Conservation (phyloP, 2,113 vertebrate genomes). For the Anhinga anhinga region DNA sequence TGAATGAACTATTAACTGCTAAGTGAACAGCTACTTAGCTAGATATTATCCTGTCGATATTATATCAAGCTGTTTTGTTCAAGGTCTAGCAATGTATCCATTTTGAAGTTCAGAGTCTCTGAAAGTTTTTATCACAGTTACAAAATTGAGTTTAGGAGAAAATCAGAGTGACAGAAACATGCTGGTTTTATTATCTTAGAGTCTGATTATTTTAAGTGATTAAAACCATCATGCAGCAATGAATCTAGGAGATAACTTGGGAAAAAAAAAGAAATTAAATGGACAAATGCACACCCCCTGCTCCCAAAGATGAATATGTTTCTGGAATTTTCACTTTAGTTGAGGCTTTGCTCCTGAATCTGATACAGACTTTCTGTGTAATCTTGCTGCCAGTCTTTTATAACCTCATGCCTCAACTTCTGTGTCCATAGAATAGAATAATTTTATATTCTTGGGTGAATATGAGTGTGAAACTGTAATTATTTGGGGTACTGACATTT, state of each 20-base stretch:
- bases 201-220: not conserved
- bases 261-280: not conserved
- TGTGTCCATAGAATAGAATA: not conserved
- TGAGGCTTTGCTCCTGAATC: not conserved
- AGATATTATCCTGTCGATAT: not conserved
- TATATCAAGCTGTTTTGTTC: not conserved
- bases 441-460: not conserved
- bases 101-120: not conserved
- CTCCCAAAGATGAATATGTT: not conserved
- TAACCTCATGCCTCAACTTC: not conserved
- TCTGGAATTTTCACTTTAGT: not conserved
- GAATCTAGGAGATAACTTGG: not conserved
- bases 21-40: not conserved
- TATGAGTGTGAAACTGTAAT: not conserved
- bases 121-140: not conserved
- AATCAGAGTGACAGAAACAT: not conserved
- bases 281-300: not conserved
- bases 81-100: not conserved
- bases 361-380: not conserved
- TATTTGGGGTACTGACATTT: not conserved
- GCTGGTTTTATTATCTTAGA: not conserved
- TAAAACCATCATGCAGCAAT: not conserved
- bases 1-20: not conserved
- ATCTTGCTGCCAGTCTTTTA: not conserved
- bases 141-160: not conserved